These are phyloP conservation scores for Diploscapter pachys DNA, from an alignment of 1,140 invertebrate genomes.

Conservation along the genomic window DNA sequence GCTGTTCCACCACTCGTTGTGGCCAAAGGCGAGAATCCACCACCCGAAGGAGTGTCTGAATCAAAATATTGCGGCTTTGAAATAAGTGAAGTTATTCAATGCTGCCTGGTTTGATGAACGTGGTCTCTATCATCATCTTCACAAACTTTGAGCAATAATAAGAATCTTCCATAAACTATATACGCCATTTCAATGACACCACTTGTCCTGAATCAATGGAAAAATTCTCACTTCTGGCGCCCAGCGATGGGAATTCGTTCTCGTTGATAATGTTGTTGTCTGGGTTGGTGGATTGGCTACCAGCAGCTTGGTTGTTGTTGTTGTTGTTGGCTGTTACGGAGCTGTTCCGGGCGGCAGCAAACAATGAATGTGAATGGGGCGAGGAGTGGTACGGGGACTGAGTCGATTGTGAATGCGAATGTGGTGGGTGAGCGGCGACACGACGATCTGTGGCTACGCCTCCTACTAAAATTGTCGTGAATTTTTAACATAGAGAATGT, in stretches of 20 bases:
- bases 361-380: conserved; percentile 14
- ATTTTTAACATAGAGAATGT: too few species aligned
- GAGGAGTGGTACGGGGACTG: not conserved
- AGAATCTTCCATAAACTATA: not conserved
- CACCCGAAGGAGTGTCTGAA: conserved; percentile 32
- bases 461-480: conserved; percentile 12
- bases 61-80: too few species aligned
- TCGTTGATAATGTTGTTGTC: conserved; percentile 45
- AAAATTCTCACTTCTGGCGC: conserved; percentile 33
- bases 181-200: not conserved
- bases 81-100: too few species aligned
- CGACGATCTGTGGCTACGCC: conserved; percentile 29
- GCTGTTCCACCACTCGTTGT: conserved; percentile 31
- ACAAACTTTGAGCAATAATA: not conserved
- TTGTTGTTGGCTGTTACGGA: too few species aligned
- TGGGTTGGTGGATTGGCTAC: not conserved
- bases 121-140: too few species aligned
- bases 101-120: too few species aligned
- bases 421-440: conserved; percentile 15
- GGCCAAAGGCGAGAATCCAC: conserved; percentile 35
- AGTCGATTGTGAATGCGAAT: not conserved
- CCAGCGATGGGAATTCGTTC: conserved; percentile 44
- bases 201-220: not conserved
- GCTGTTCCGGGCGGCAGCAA: not conserved
- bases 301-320: not conserved